phyloP scores from a whole-genome alignment of 2,113 vertebrate species.

The Dasyornis broadbenti region DNA sequence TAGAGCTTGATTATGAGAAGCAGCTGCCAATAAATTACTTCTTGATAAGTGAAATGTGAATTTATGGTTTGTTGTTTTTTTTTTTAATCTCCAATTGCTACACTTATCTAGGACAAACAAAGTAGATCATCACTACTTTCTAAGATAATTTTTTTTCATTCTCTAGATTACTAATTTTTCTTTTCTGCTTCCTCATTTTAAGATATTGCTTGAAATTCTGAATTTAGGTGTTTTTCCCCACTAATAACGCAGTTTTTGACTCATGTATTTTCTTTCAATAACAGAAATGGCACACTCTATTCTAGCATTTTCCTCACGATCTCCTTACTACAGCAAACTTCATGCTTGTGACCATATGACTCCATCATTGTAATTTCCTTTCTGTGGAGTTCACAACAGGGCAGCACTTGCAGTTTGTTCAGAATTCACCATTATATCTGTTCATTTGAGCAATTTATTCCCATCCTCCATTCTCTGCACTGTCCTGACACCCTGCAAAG shows the following conservation, averaged over 20 bases:
- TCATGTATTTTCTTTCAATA: neutral
- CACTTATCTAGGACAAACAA: neutral
- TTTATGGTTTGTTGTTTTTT: neutral
- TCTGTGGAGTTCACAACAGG: neutral
- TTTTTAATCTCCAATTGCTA: neutral
- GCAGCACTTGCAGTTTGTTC: neutral
- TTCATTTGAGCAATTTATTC: slow-evolving; percentile 10
- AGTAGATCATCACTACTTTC: neutral
- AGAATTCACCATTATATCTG: neutral
- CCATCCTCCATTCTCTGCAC: neutral
- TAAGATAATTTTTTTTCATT: neutral
- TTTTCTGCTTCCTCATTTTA: neutral
- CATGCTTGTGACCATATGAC: neutral
- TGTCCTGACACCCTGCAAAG: neutral
- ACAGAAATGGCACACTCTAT: neutral
- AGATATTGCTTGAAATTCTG: neutral
- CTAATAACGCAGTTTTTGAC: neutral
- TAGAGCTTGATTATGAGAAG: neutral
- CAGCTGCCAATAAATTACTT: neutral
- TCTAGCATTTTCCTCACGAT: neutral
- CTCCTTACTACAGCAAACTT: neutral
- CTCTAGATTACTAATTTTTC: neutral
- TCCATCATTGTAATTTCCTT: slow-evolving; percentile 4
- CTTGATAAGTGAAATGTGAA: neutral
- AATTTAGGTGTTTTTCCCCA: neutral